Percentiles rank a stretch among this genome's conserved stretches.
phyloP scores from a whole-genome alignment of 2,113 vertebrate genomes.

The Nesoenas mayeri region DNA sequence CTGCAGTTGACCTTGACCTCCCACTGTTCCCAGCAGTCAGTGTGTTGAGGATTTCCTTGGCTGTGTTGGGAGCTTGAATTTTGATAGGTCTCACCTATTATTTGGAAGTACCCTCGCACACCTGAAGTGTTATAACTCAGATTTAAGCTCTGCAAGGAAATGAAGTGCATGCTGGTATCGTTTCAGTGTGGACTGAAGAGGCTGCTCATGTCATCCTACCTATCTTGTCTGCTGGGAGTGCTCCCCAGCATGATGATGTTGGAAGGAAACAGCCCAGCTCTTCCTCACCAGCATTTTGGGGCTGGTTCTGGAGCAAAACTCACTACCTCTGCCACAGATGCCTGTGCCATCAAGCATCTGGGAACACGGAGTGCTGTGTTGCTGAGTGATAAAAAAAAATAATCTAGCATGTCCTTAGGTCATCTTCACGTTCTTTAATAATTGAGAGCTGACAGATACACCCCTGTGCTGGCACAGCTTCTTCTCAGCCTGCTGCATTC shows the following conservation, averaged over 20 bases:
- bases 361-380: not conserved
- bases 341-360: not conserved
- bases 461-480: not conserved
- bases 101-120: not conserved
- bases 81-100: not conserved
- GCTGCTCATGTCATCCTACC: not conserved
- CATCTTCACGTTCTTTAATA: conserved; percentile 51
- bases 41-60: not conserved
- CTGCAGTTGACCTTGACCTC: not conserved
- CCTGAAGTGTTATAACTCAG: not conserved
- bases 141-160: not conserved
- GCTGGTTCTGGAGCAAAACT: not conserved
- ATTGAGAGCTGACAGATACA: conserved; percentile 23
- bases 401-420: not conserved
- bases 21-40: not conserved
- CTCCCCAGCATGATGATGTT: not conserved
- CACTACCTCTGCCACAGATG: not conserved
- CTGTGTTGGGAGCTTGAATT: not conserved
- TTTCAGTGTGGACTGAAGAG: not conserved
- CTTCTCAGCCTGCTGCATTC: conserved; percentile 8
- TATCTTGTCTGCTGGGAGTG: not conserved
- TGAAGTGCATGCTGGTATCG: accelerated
- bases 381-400: not conserved
- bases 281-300: not conserved
- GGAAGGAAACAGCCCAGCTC: not conserved